These are phyloP conservation scores for Illadopsis cleaveri DNA, from an alignment of 2,113 vertebrate genomes.

Conservation along the genomic window DNA sequence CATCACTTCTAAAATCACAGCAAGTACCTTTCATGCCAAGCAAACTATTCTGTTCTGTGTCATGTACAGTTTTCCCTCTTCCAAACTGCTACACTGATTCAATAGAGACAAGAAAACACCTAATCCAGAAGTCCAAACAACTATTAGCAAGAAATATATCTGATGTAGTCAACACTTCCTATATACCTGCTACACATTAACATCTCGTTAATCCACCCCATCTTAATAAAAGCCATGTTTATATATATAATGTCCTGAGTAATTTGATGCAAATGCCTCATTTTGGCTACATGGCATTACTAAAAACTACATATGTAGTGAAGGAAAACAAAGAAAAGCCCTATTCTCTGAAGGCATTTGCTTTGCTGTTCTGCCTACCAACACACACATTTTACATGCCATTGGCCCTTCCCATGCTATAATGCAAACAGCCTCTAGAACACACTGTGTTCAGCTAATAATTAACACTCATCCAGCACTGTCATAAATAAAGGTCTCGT, in stretches of 20 bases:
- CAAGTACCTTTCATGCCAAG: background rate
- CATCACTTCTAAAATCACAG: background rate
- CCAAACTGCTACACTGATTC: background rate
- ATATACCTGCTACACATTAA: background rate
- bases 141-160: background rate
- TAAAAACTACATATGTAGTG: background rate
- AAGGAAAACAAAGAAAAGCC: background rate
- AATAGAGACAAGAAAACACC: background rate
- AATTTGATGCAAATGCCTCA: background rate
- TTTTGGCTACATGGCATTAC: background rate
- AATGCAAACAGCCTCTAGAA: slow-evolving; percentile 33
- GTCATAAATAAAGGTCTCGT: slow-evolving; percentile 38
- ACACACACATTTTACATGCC: background rate
- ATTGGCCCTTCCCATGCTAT: slow-evolving; percentile 18
- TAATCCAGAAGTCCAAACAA: background rate
- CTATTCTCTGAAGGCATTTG: background rate
- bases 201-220: background rate
- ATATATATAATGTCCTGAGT: background rate
- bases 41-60: background rate
- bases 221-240: background rate
- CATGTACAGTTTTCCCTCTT: background rate
- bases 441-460: slow-evolving; percentile 17
- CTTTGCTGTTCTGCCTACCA: background rate
- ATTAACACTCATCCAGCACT: slow-evolving; percentile 34
- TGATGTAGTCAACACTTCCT: background rate